A percentile compares a stretch with the other conserved stretches of the same genome.
phyloP scores from a whole-genome alignment of 2,797 vertebrate species.

The Saxicola maurus region DNA sequence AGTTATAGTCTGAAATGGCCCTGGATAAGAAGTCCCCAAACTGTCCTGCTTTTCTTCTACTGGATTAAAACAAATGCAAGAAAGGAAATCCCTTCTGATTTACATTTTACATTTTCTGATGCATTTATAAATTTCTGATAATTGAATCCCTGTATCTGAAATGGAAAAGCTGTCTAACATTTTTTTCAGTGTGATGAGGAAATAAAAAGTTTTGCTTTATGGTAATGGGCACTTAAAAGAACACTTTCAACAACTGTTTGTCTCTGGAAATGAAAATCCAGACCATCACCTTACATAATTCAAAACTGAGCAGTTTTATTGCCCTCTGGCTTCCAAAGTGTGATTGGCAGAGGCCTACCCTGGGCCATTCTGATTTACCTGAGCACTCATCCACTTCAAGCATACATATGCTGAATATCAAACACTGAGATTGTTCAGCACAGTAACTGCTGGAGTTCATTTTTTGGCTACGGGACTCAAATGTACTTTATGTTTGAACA shows the following conservation, averaged over 20 bases:
- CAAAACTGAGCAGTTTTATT: not conserved
- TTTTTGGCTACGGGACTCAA: not conserved
- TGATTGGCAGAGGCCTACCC: not conserved
- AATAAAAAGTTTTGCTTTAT: not conserved
- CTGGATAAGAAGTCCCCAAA: not conserved
- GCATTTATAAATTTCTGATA: not conserved
- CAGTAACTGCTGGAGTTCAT: not conserved
- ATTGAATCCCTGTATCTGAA: not conserved
- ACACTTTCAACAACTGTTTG: not conserved
- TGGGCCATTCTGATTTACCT: not conserved
- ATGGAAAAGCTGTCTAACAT: not conserved
- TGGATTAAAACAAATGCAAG: not conserved
- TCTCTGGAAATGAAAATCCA: not conserved
- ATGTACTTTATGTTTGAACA: not conserved
- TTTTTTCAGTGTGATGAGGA: not conserved
- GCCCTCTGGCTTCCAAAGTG: not conserved
- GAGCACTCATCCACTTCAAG: not conserved
- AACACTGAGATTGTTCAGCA: not conserved
- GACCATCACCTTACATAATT: not conserved
- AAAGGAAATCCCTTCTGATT: not conserved
- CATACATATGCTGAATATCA: not conserved
- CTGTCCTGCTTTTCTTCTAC: not conserved
- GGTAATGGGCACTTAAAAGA: not conserved
- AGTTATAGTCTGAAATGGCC: not conserved
- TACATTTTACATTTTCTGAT: not conserved